These are phyloP conservation scores for Caenorhabditis afra DNA, from an alignment of 2,888 invertebrate species.

Conservation along the genomic window DNA sequence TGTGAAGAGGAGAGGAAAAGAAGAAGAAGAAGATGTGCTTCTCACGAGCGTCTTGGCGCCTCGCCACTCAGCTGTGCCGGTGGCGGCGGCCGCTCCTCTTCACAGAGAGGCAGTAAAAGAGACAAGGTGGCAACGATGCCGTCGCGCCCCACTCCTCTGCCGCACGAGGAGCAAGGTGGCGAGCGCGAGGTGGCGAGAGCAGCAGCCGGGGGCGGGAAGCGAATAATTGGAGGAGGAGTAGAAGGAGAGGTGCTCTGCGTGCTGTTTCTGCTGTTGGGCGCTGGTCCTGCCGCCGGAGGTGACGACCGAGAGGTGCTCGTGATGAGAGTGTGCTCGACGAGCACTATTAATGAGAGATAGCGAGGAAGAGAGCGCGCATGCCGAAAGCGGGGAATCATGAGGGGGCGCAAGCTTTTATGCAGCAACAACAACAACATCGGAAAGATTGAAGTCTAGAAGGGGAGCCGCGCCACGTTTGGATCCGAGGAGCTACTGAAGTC, in stretches of 20 bases:
- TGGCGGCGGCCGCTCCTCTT: background rate
- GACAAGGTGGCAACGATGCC: constrained; percentile 4
- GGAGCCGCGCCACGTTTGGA: too few species aligned
- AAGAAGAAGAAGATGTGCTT: constrained; percentile 5
- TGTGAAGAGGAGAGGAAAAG: background rate
- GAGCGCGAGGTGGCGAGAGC: too few species aligned
- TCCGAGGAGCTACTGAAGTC: too few species aligned
- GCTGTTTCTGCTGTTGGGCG: too few species aligned
- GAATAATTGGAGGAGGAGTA: background rate
- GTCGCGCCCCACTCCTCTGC: too few species aligned
- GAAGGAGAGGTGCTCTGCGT: too few species aligned
- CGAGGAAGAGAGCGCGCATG: background rate
- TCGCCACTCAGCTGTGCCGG: constrained; percentile 6
- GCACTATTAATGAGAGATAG: background rate
- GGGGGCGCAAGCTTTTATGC: background rate
- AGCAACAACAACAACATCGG: too few species aligned
- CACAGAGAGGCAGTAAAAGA: background rate
- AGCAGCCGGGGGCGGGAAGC: too few species aligned
- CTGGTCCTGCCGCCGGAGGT: background rate
- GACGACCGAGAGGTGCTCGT: background rate
- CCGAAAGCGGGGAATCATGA: background rate
- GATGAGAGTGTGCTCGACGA: background rate
- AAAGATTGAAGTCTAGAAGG: too few species aligned
- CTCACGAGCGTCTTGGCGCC: constrained; percentile 8
- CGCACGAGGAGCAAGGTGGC: too few species aligned